These are phyloP conservation scores for Drosophila ironensis DNA, from an alignment of 1,140 invertebrate genomes.

Conservation along the genomic window DNA sequence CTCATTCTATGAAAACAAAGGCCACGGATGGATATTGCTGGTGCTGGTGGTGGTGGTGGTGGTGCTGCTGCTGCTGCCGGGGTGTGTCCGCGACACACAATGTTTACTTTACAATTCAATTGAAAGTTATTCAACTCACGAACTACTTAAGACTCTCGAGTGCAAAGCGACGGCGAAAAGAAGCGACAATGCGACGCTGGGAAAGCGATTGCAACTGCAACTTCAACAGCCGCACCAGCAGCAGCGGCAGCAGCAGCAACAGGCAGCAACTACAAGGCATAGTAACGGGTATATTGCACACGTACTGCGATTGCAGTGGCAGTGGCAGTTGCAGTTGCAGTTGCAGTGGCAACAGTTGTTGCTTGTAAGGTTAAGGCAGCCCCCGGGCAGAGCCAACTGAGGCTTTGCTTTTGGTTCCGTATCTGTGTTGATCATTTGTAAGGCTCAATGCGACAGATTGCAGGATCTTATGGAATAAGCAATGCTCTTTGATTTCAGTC, in stretches of 20 bases:
- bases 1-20: constrained; percentile 52
- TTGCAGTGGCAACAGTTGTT: constrained; percentile 64
- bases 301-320: constrained; percentile 50
- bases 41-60: background rate
- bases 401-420: constrained; percentile 28
- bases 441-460: constrained; percentile 66
- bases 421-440: constrained; percentile 79
- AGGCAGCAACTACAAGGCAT: constrained; percentile 24
- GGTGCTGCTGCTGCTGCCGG: constrained; percentile 8
- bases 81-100: constrained; percentile 73
- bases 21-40: constrained; percentile 37
- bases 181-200: constrained; percentile 66
- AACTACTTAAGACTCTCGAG: constrained; percentile 75
- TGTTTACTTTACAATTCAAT: constrained; percentile 81
- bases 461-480: constrained; percentile 23
- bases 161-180: constrained; percentile 48
- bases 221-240: constrained; percentile 11
- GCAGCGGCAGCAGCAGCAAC: constrained; percentile 9
- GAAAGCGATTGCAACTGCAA: constrained; percentile 56
- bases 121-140: constrained; percentile 81
- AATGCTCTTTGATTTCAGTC: constrained; percentile 29
- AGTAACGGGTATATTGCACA: constrained; percentile 61
- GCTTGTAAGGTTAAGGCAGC: constrained; percentile 39
- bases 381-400: constrained; percentile 13
- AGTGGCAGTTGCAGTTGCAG: constrained; percentile 21